Percentiles rank a stretch among this genome's conserved stretches.
Conservation (phyloP, 1,140 invertebrate species). For the Panagrolaimus sp. region DNA sequence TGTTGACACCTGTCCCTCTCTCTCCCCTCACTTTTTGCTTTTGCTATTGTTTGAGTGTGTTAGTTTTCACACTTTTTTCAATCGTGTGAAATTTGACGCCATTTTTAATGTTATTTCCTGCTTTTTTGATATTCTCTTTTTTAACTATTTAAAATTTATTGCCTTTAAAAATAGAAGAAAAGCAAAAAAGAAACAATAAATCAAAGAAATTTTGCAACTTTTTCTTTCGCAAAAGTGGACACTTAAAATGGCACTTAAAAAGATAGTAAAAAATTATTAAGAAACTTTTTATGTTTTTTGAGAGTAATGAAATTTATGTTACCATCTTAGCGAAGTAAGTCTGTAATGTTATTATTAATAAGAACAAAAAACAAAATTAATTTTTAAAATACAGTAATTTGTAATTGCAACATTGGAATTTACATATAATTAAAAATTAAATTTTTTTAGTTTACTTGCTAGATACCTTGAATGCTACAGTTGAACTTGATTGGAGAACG, state of each 20-base stretch:
- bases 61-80: constrained; percentile 17
- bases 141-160: no score
- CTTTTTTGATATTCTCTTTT: no score
- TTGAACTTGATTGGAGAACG: constrained; percentile 40
- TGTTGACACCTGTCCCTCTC: no score
- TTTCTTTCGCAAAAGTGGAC: neutral
- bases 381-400: neutral
- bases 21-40: no score
- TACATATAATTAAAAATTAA: neutral
- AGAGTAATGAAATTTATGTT: no score
- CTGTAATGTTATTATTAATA: neutral
- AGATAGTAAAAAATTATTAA: neutral
- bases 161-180: neutral
- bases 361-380: no score
- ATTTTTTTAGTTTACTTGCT: constrained; percentile 36
- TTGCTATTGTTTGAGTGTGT: neutral
- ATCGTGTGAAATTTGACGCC: constrained; percentile 18
- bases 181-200: constrained; percentile 9
- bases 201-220: constrained; percentile 6
- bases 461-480: constrained; percentile 41
- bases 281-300: no score
- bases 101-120: neutral
- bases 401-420: no score
- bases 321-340: no score
- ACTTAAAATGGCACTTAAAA: neutral